phyloP scores from a whole-genome alignment of 2,113 vertebrate genomes.

The Cinclus mexicanus region DNA sequence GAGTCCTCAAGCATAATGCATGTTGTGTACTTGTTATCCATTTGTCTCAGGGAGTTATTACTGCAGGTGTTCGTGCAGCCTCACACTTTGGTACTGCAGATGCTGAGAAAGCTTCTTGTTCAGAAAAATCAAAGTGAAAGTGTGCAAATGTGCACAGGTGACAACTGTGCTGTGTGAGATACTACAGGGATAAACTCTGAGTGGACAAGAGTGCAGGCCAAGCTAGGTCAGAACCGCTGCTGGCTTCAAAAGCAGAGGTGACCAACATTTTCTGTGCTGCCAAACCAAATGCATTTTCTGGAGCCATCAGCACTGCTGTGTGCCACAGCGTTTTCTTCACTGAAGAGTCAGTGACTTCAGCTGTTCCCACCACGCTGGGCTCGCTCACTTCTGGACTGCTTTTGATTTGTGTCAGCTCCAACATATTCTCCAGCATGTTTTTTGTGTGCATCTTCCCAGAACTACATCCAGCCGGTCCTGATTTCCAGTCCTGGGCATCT shows the following conservation, averaged over 20 bases:
- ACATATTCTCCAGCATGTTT: neutral
- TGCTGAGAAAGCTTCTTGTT: neutral
- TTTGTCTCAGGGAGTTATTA: neutral
- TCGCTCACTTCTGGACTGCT: neutral
- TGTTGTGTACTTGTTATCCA: neutral
- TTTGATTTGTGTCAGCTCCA: neutral
- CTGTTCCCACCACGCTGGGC: neutral
- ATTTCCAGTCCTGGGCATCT: neutral
- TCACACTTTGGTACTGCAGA: neutral
- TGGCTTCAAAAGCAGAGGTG: neutral
- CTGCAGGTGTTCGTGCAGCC: neutral
- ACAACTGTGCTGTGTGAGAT: neutral
- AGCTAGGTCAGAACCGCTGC: neutral
- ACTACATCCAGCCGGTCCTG: neutral
- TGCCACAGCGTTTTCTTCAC: neutral
- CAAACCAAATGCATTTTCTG: neutral
- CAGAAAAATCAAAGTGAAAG: neutral
- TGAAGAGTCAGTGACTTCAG: neutral
- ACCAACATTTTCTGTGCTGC: neutral
- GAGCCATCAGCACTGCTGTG: neutral
- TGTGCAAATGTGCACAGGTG: neutral
- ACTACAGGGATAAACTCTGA: neutral
- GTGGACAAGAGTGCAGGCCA: fast-evolving
- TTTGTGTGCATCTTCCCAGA: neutral
- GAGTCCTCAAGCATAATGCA: neutral